Evolutionary conservation across 2,113 vertebrate genomes (phyloP).

Genomic region (Strigops habroptila): DNA sequence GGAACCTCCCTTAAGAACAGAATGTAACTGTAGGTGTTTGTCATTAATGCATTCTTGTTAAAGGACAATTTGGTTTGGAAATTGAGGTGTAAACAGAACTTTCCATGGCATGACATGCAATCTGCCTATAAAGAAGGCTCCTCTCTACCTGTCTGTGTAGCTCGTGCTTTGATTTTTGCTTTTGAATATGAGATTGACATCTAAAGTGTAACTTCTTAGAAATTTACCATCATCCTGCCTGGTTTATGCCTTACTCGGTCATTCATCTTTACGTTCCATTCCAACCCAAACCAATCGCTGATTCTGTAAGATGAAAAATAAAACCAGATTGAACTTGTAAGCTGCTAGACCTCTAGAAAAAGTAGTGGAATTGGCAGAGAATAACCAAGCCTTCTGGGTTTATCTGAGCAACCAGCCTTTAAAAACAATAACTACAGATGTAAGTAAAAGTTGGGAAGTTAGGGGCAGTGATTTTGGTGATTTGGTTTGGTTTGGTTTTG

Average conservation of each 20-base stretch:
- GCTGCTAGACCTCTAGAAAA: not conserved
- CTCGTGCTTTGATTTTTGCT: not conserved
- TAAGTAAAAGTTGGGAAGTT: not conserved
- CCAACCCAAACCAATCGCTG: not conserved
- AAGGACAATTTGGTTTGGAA: not conserved
- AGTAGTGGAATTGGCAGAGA: not conserved
- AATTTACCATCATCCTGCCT: not conserved
- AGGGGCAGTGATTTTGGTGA: not conserved
- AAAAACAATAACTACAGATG: not conserved
- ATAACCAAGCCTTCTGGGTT: not conserved
- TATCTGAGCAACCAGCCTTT: not conserved
- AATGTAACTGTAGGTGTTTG: not conserved
- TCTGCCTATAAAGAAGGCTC: not conserved
- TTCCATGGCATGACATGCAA: not conserved
- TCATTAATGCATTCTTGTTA: not conserved
- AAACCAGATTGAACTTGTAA: not conserved
- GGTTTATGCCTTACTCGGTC: not conserved
- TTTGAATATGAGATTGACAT: not conserved
- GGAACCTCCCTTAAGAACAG: not conserved
- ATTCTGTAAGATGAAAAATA: not conserved
- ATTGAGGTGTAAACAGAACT: not conserved
- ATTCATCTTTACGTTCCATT: not conserved
- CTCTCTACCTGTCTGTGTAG: not conserved
- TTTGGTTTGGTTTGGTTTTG: not conserved
- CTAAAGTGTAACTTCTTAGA: not conserved